Percentiles rank a stretch among this genome's conserved stretches.
Conservation (phyloP, 2,797 vertebrate genomes). For the Myotis daubentonii region DNA sequence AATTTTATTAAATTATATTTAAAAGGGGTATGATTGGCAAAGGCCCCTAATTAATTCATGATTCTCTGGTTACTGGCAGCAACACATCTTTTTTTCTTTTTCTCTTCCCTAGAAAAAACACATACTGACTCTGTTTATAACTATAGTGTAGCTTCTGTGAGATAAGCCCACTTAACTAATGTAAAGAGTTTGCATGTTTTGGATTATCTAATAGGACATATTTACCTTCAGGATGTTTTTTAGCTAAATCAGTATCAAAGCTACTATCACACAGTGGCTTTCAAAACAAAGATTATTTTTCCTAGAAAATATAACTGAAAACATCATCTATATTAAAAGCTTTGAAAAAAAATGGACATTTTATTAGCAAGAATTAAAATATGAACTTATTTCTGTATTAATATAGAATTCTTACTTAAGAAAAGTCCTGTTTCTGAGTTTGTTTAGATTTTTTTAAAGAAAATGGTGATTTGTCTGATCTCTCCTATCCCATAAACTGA, state of each 20-base stretch:
- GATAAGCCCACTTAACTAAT: background rate
- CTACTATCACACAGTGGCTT: slow-evolving; percentile 38
- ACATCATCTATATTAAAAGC: slow-evolving; percentile 34
- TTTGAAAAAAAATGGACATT: slow-evolving; percentile 7
- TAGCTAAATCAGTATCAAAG: slow-evolving; percentile 13
- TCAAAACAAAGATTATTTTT: background rate
- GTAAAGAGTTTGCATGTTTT: background rate
- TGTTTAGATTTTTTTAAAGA: slow-evolving; percentile 31
- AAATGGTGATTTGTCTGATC: slow-evolving; percentile 66
- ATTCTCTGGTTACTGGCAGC: slow-evolving; percentile 37
- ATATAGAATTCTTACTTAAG: slow-evolving; percentile 38
- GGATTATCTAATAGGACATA: background rate
- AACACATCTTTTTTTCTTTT: slow-evolving; percentile 32
- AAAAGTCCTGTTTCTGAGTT: slow-evolving; percentile 58
- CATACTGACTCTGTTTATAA: background rate
- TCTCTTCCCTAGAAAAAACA: background rate
- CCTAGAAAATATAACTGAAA: slow-evolving; percentile 37
- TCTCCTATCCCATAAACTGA: slow-evolving; percentile 66
- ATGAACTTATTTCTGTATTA: slow-evolving; percentile 35
- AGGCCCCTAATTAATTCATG: slow-evolving; percentile 34
- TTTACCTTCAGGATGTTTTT: background rate
- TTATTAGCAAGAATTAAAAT: slow-evolving; percentile 52
- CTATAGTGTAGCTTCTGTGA: background rate
- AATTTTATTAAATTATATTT: slow-evolving; percentile 49
- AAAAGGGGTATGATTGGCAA: slow-evolving; percentile 6